Evolutionary conservation across 2,888 invertebrate genomes (phyloP).

Genomic region (Marronus borbonicus): DNA sequence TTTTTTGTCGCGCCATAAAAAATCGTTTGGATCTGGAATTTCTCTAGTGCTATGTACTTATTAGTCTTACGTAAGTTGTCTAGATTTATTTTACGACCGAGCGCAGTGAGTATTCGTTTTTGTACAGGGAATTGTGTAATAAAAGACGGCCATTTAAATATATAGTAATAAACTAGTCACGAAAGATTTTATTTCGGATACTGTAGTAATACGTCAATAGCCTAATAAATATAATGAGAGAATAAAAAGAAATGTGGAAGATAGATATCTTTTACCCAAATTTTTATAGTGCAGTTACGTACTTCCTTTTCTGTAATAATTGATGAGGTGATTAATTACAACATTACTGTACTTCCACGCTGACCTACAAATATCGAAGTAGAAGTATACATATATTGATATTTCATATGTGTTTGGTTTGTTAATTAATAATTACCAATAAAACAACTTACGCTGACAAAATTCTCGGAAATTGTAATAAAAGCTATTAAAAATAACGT

Average conservation of each 20-base stretch:
- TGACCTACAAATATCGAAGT: no score
- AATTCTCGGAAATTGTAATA: no score
- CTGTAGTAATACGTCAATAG: slow-evolving; percentile 19
- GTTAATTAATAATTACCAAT: no score
- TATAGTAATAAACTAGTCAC: slow-evolving; percentile 23
- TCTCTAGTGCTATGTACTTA: slow-evolving; percentile 26
- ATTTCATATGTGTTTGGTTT: no score
- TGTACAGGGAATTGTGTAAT: slow-evolving; percentile 28
- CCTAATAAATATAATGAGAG: background rate
- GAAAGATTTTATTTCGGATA: slow-evolving; percentile 1
- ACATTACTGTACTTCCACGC: no score
- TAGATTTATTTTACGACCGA: slow-evolving; percentile 34
- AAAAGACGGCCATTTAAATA: slow-evolving; percentile 17
- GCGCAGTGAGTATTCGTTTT: slow-evolving; percentile 31
- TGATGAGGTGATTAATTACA: no score
- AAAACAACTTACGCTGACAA: no score
- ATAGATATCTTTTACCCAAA: no score
- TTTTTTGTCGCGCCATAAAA: slow-evolving; percentile 28
- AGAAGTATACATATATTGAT: no score
- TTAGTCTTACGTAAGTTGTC: slow-evolving; percentile 32
- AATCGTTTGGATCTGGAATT: slow-evolving; percentile 39
- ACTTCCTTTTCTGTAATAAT: no score
- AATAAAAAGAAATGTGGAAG: background rate
- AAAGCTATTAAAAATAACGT: no score
- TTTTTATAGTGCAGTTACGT: no score